Percentiles rank a stretch among this genome's conserved stretches.
phyloP scores from a whole-genome alignment of 2,113 vertebrate genomes.

The Rhineura floridana region DNA sequence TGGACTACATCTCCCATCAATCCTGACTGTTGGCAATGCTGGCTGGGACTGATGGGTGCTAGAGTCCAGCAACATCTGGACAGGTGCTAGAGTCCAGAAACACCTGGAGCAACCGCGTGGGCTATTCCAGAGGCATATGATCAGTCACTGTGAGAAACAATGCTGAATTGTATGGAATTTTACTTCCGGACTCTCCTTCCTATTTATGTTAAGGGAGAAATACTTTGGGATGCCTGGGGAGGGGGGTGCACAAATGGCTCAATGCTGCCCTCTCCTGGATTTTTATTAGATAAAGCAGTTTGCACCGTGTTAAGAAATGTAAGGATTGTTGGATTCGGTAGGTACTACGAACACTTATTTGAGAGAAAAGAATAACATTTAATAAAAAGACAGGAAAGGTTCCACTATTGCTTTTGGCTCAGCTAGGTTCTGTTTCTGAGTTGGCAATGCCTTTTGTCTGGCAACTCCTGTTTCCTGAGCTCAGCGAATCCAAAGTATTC shows the following conservation, averaged over 20 bases:
- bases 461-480: background rate
- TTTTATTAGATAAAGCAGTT: background rate
- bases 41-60: no score
- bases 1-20: no score
- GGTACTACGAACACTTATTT: background rate
- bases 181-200: no score
- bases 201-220: background rate
- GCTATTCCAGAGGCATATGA: background rate
- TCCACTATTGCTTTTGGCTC: background rate
- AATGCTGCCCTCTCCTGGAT: slow-evolving; percentile 72
- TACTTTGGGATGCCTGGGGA: background rate
- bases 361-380: background rate
- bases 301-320: rapidly evolving
- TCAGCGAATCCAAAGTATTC: background rate
- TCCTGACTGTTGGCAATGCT: no score
- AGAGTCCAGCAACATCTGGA: no score
- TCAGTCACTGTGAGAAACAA: background rate
- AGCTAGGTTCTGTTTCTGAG: background rate
- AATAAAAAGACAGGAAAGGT: background rate
- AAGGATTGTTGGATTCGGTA: background rate
- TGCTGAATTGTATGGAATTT: background rate
- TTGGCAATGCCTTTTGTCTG: background rate
- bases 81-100: no score
- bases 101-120: no score
- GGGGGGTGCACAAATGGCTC: slow-evolving; percentile 42